Percentiles rank a stretch among this genome's conserved stretches.
Conservation (phyloP, 1,140 invertebrate genomes). For the Batillaria attramentaria region DNA sequence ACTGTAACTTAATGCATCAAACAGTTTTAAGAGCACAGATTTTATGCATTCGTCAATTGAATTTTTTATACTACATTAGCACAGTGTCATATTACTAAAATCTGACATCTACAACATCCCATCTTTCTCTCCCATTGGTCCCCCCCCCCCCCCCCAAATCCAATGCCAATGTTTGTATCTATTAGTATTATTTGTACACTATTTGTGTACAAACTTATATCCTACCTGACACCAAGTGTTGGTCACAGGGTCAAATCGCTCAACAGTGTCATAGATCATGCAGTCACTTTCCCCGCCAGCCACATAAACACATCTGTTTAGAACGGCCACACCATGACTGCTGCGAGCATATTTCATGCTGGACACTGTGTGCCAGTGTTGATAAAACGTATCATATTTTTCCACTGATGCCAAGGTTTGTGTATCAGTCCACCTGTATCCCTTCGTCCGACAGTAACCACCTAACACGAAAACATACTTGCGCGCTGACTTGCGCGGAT, state of each 20-base stretch:
- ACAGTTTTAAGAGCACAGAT: no score
- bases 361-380: constrained; percentile 51
- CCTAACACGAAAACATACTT: constrained; percentile 75
- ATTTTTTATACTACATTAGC: no score
- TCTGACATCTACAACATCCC: no score
- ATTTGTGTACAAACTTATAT: no score
- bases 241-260: constrained; percentile 85
- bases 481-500: constrained; percentile 54
- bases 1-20: no score
- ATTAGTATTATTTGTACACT: no score
- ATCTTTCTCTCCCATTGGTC: no score
- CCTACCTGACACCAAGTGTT: constrained; percentile 70
- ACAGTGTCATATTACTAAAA: no score
- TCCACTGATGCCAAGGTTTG: constrained; percentile 54
- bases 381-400: constrained; percentile 54
- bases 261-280: constrained; percentile 89
- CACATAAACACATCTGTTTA: constrained; percentile 58
- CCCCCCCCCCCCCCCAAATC: no score
- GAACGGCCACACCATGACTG: constrained; percentile 51
- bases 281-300: constrained; percentile 79
- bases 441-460: constrained; percentile 61
- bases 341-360: constrained; percentile 51
- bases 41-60: no score
- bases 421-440: constrained; percentile 71
- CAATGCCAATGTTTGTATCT: no score